Evolutionary conservation across 2,797 vertebrate genomes (phyloP), one percentile per base, ranked within the genome.

Genomic region (Rhinoraja longicauda): DNA sequence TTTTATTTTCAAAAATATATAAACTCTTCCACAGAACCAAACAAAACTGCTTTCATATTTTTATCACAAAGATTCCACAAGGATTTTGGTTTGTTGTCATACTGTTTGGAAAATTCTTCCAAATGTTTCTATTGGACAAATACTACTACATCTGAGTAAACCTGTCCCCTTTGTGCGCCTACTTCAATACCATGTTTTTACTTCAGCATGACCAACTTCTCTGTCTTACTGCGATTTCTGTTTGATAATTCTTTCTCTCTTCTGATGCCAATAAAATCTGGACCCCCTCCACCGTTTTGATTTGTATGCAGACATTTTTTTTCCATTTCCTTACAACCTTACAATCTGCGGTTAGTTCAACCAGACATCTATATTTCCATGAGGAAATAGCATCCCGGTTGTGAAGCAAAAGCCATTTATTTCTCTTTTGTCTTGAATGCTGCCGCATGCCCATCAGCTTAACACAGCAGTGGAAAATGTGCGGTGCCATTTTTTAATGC

Each of bases 381-480:
- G n/a, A 86, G 57, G 82, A 86, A 86, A 86, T 86, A 73, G 70
- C 70, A 62, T 86, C 29, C 6, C 32, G 26, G 26, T 86, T 86
- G 29, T 86, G 82, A 88, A 88, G 59, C 59, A n/a, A 88, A 88
- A 62, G 29, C n/a, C n/a, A 88, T 62, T 32, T 88, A 88, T 62
- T 32, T 88, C 59, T 88, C 15, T 88, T 53, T 64, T 36, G 84
- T 32, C 84, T n/a, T 88, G 5, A 88, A 19, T 86, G 84, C n/a
- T 88, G 84, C 5, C 32, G n/a, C n/a, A 64, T 88, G 29, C 84
- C 84, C 59, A 88, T n/a, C 57, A 86, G 84, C 17, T 88, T n/a
- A 67, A 32, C 59, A n/a, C 84, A 64, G 59, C 59, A 88, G 59
- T 88, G 26, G 84, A 13, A 64, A 88, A 88, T 67, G 62, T 62